Evolutionary conservation across 2,888 invertebrate species (phyloP).

Genomic region (Dendrolimus houi): DNA sequence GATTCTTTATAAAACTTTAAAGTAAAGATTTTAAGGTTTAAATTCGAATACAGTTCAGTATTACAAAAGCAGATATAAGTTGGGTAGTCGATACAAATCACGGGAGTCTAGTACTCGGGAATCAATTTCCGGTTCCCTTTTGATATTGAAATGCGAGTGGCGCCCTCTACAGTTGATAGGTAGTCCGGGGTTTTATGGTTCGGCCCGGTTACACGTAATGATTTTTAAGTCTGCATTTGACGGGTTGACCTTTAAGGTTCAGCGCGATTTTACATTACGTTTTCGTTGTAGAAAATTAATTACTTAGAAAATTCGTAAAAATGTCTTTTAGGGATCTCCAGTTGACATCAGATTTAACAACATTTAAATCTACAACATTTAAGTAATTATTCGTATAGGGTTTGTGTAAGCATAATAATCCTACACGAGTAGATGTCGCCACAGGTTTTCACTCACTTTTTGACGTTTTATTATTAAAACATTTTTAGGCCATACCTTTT

Average conservation of each 20-base stretch:
- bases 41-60: neutral
- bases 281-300: too few relatives aligned
- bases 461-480: too few relatives aligned
- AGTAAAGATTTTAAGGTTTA: conserved; percentile 9
- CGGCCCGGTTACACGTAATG: conserved; percentile 9
- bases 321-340: too few relatives aligned
- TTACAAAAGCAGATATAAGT: conserved; percentile 12
- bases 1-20: conserved; percentile 3
- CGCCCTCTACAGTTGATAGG: conserved; percentile 38
- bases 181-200: conserved; percentile 28
- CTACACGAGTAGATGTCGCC: too few relatives aligned
- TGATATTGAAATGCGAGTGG: conserved; percentile 69
- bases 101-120: conserved; percentile 57
- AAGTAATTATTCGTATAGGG: too few relatives aligned
- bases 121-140: conserved; percentile 69
- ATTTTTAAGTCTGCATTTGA: conserved; percentile 3
- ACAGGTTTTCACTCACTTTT: too few relatives aligned
- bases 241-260: conserved; percentile 1
- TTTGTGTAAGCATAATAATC: too few relatives aligned
- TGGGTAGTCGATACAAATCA: conserved; percentile 56
- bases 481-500: too few relatives aligned
- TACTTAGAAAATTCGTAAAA: too few relatives aligned
- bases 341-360: too few relatives aligned
- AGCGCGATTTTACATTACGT: too few relatives aligned
- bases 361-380: too few relatives aligned